phyloP scores from a whole-genome alignment of 2,888 invertebrate species.

The Slavum lentiscoides region DNA sequence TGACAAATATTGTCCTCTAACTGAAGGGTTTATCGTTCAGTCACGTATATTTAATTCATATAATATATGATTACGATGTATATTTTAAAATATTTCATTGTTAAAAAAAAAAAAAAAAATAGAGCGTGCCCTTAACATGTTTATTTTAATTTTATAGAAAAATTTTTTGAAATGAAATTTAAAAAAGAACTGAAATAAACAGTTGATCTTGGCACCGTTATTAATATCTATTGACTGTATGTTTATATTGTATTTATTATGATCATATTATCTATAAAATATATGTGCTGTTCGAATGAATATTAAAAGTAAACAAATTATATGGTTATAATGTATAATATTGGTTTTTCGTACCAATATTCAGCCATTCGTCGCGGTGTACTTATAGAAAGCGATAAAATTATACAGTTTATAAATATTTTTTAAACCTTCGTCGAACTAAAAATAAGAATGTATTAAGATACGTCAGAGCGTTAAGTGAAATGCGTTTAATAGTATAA shows the following conservation, averaged over 20 bases:
- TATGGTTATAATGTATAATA: not conserved
- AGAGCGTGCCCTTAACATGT: slow-evolving; percentile 42
- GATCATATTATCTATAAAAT: not conserved
- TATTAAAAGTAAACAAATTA: not conserved
- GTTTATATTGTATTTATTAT: slow-evolving; percentile 12
- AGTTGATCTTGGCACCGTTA: slow-evolving; percentile 35
- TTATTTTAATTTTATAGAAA: slow-evolving; percentile 10
- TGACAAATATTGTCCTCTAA: slow-evolving; percentile 51
- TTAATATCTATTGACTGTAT: not conserved
- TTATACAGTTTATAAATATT: no score
- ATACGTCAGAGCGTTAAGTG: no score
- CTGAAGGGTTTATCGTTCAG: slow-evolving; percentile 42
- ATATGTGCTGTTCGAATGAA: not conserved
- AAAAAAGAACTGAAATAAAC: slow-evolving; percentile 1
- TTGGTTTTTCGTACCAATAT: not conserved
- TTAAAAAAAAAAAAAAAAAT: slow-evolving; percentile 6
- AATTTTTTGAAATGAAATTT: slow-evolving; percentile 16
- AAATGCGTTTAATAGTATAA: no score
- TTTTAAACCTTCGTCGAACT: no score
- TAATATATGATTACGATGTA: slow-evolving; percentile 1
- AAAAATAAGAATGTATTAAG: no score
- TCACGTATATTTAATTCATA: slow-evolving; percentile 37
- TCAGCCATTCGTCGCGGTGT: not conserved
- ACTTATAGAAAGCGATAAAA: no score
- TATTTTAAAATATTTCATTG: slow-evolving; percentile 29